A percentile compares a stretch with the other conserved stretches of the same genome.
Conservation (phyloP, 2,113 vertebrate genomes). For the Rhombomys opimus region DNA sequence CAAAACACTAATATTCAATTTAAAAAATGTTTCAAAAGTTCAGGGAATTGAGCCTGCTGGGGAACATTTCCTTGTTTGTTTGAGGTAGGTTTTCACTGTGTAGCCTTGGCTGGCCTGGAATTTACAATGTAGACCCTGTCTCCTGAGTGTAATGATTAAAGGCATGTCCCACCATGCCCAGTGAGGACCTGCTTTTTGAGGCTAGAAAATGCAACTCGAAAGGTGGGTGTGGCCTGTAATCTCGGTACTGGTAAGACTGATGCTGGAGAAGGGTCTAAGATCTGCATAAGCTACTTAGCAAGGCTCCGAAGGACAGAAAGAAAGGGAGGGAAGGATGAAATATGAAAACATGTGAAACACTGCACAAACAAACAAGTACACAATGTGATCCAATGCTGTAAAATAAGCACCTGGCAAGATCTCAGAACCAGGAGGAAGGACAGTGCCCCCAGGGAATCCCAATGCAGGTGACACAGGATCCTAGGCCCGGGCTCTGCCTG, state of each 20-base stretch:
- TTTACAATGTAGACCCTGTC: background rate
- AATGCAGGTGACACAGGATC: background rate
- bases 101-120: background rate
- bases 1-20: background rate
- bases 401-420: background rate
- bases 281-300: background rate
- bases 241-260: background rate
- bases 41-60: background rate
- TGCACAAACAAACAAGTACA: no score
- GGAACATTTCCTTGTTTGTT: background rate
- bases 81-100: background rate
- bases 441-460: background rate
- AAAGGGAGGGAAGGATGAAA: background rate
- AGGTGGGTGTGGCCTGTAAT: background rate
- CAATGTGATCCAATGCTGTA: no score
- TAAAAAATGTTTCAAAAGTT: background rate
- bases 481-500: slow-evolving; percentile 36
- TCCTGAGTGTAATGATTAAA: background rate
- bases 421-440: background rate
- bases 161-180: background rate
- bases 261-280: background rate
- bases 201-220: background rate
- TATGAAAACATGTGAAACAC: background rate
- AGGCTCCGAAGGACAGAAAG: background rate
- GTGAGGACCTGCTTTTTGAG: background rate